Percentiles rank a stretch among this genome's conserved stretches.
Conservation (phyloP, 2,797 vertebrate genomes). For the Trichosurus vulpecula region DNA sequence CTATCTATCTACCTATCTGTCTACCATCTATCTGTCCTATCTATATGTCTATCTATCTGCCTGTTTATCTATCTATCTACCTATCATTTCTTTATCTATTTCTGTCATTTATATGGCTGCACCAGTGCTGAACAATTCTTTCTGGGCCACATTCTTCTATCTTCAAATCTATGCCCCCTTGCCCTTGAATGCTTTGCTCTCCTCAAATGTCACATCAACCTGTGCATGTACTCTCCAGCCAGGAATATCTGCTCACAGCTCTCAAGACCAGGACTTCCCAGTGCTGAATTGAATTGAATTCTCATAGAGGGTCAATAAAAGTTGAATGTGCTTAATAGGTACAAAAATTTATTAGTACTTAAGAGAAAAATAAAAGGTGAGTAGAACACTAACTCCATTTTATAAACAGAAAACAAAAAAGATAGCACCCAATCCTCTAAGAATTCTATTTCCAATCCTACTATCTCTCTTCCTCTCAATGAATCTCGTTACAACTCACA, state of each 20-base stretch:
- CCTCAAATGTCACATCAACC: background rate
- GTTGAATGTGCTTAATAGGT: background rate
- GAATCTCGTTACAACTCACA: background rate
- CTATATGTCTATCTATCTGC: too few relatives aligned
- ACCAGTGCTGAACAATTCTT: background rate
- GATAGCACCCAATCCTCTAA: too few relatives aligned
- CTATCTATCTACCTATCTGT: too few relatives aligned
- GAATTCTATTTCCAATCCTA: background rate
- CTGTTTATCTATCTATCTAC: too few relatives aligned
- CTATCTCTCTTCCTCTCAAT: background rate
- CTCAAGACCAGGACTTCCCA: background rate
- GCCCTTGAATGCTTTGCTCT: background rate
- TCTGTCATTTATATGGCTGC: background rate
- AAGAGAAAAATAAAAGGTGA: background rate
- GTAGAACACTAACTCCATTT: background rate
- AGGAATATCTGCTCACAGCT: background rate
- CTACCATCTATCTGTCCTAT: too few relatives aligned
- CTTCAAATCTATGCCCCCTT: background rate
- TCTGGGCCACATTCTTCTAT: background rate
- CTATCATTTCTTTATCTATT: too few relatives aligned
- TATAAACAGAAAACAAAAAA: background rate
- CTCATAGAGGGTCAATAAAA: background rate
- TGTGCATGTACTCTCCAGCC: background rate
- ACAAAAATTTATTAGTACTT: background rate
- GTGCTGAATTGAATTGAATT: background rate